Evolutionary conservation across 2,113 vertebrate species (phyloP), one percentile per base, ranked within the genome.

Genomic region (Nothoprocta pentlandii): DNA sequence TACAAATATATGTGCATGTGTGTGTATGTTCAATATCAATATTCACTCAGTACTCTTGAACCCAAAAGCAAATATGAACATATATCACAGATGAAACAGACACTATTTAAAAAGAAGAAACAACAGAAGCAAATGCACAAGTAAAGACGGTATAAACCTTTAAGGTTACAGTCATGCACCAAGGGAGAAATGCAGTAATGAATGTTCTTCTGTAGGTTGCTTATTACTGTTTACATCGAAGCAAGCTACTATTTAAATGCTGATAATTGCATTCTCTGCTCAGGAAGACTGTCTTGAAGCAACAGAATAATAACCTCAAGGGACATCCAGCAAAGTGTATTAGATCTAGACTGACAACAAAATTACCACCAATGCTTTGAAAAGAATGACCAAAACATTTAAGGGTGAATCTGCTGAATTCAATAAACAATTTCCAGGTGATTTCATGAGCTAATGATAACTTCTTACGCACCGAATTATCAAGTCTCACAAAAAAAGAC

Each of bases 371-470:
- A 74, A 80, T 20, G 78, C 51, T 81, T 85, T 80, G 36, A 92
- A 95, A 96, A 89, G 34, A 36, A 93, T 88, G 90, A 82, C 25
- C 58, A 86, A 73, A 92, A 30, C 41, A 39, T 78, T 95, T 92
- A 84, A 66, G 90, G 14, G 59, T 41, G 81, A 93, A 87, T 85
- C 42, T 86, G 68, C 4, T 82, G 30, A 88, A 90, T 95, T 96
- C 36, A 90, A 92, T 92, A 89, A 96, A 90, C 66, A 93, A 93
- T 87, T 96, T 95, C 62, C 68, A 92, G 54, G 58, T 95, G 54
- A 96, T 95, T 95, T 96, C 51, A 95, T 94, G 92, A 92, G 79
- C 86, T 94, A 94, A 96, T 90, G 82, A 90, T 54, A 78, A 77
- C 12, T 76, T 95, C 95, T 86, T 89, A 95, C 12, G 12, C 61